A percentile compares a stretch with the other conserved stretches of the same genome.
Evolutionary conservation across 2,797 vertebrate genomes (phyloP).

Genomic region (Chrosomus eos): DNA sequence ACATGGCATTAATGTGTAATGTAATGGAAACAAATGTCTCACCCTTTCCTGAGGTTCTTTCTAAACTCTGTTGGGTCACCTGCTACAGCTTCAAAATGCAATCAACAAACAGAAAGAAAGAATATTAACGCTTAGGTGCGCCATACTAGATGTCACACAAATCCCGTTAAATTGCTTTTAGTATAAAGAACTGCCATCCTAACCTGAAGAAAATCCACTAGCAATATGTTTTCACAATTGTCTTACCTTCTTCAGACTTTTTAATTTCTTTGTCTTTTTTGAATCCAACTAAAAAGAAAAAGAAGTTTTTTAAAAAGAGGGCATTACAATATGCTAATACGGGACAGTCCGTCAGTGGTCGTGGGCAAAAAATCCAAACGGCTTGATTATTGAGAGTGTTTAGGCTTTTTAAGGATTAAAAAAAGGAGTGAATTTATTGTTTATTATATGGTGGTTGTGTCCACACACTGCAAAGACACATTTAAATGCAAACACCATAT

Average conservation of each 20-base stretch:
- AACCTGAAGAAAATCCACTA: neutral
- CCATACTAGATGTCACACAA: neutral
- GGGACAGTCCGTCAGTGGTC: no score
- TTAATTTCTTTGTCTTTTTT: slow-evolving; percentile 79
- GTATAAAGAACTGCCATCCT: neutral
- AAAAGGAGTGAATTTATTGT: no score
- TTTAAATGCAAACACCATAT: no score
- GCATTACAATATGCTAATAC: no score
- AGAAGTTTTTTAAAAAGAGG: slow-evolving; percentile 55
- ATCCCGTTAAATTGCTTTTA: neutral
- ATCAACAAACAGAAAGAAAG: slow-evolving; percentile 17
- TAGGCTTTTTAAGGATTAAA: no score
- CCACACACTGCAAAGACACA: no score
- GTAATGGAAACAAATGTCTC: slow-evolving; percentile 54
- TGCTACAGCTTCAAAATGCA: slow-evolving; percentile 65
- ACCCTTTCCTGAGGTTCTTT: slow-evolving; percentile 86
- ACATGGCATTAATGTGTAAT: slow-evolving; percentile 18
- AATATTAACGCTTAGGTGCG: neutral
- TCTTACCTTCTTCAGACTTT: slow-evolving; percentile 68
- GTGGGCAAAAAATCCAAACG: no score
- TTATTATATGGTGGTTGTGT: no score
- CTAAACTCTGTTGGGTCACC: slow-evolving; percentile 74
- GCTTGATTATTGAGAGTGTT: no score
- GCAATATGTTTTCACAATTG: neutral
- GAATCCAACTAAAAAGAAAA: slow-evolving; percentile 84